Percentiles rank a stretch among this genome's conserved stretches.
phyloP scores from a whole-genome alignment of 2,113 vertebrate species.

The Canis aureus region DNA sequence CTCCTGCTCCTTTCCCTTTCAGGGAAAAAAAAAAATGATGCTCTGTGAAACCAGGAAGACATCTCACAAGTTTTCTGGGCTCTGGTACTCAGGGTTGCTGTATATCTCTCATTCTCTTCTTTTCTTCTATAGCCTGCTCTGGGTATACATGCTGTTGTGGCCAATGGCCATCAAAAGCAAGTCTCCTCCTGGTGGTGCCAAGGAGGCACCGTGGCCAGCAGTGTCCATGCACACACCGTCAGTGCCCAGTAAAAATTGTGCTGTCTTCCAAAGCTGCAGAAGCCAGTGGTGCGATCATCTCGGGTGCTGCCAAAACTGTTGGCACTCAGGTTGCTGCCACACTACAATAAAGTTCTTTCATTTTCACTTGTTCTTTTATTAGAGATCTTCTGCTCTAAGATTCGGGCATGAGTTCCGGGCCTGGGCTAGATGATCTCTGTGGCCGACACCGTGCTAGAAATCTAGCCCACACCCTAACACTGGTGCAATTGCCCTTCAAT shows the following conservation, averaged over 20 bases:
- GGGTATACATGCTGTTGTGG: background rate
- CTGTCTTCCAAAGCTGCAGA: background rate
- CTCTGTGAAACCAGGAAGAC: background rate
- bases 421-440: background rate
- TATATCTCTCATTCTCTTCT: background rate
- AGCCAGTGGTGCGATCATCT: background rate
- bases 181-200: background rate
- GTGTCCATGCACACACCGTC: background rate
- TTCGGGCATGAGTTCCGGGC: background rate
- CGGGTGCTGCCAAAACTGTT: background rate
- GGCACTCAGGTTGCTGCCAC: background rate
- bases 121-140: background rate
- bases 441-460: background rate
- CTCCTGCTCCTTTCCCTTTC: background rate
- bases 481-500: background rate
- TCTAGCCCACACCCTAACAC: background rate
- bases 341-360: background rate
- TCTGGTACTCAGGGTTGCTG: background rate
- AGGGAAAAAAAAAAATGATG: background rate
- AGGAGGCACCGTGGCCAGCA: background rate
- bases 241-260: background rate
- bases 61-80: slow-evolving; percentile 2
- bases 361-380: slow-evolving; percentile 29
- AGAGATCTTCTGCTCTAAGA: background rate
- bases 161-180: background rate